Evolutionary conservation across 2,797 vertebrate species (phyloP).

Genomic region (Varecia variegata): DNA sequence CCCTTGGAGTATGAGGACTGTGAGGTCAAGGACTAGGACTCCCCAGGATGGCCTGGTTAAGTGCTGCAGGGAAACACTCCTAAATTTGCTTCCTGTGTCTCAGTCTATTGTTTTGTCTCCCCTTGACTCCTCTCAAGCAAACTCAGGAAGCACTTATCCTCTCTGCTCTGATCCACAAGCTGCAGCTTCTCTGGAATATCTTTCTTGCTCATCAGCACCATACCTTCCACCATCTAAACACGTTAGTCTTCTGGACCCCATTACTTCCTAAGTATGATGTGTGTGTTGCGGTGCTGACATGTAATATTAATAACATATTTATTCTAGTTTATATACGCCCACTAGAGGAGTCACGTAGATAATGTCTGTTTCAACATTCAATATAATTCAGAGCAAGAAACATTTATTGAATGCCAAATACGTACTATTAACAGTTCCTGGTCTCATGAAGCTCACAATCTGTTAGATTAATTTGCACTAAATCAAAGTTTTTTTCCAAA

Average conservation of each 20-base stretch:
- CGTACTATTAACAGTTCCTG: neutral
- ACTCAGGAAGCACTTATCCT: neutral
- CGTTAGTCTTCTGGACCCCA: neutral
- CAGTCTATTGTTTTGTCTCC: neutral
- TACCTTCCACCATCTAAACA: neutral
- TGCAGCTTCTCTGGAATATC: neutral
- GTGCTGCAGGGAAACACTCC: neutral
- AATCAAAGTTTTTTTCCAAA: neutral
- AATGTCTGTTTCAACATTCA: neutral
- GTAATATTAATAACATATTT: neutral
- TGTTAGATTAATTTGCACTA: neutral
- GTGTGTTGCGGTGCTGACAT: neutral
- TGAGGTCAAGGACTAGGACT: neutral
- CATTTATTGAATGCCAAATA: neutral
- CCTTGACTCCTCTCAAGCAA: neutral
- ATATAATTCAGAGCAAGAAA: neutral
- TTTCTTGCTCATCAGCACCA: neutral
- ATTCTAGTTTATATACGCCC: neutral
- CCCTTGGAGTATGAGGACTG: neutral
- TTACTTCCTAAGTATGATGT: neutral
- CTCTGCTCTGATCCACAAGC: neutral
- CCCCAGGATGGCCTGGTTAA: neutral
- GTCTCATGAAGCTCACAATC: neutral
- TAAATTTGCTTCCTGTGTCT: neutral
- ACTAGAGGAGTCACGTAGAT: neutral